Evolutionary conservation across 2,888 invertebrate species (phyloP).

Genomic region (Eustalomyia histrio): DNA sequence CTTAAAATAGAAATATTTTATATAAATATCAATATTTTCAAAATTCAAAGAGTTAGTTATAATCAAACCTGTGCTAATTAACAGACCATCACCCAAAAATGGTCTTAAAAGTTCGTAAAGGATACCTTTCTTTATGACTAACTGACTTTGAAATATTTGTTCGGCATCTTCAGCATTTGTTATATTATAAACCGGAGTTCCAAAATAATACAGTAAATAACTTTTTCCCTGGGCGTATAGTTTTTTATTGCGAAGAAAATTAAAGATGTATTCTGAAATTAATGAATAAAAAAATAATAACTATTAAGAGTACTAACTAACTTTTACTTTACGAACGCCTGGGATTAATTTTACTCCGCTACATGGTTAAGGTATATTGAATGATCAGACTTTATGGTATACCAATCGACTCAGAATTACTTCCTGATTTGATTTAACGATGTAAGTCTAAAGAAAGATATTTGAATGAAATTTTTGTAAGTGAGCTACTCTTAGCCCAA

Average conservation of each 20-base stretch:
- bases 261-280: conserved; percentile 70
- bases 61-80: conserved; percentile 79
- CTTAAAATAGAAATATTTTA: conserved; percentile 65
- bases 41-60: background rate
- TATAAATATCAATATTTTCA: background rate
- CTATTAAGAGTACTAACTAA: too few relatives aligned
- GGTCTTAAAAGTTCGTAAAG: conserved; percentile 80
- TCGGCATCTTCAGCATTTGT: conserved; percentile 81
- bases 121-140: conserved; percentile 80
- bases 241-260: conserved; percentile 65
- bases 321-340: too few relatives aligned
- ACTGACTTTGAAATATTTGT: conserved; percentile 80
- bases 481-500: too few relatives aligned
- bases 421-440: too few relatives aligned
- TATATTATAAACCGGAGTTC: conserved; percentile 73
- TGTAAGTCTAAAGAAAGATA: too few relatives aligned
- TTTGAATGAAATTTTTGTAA: too few relatives aligned
- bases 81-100: conserved; percentile 81
- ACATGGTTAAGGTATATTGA: too few relatives aligned
- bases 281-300: too few relatives aligned
- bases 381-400: too few relatives aligned
- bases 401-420: too few relatives aligned
- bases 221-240: conserved; percentile 71
- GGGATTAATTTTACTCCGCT: too few relatives aligned
- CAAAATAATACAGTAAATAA: conserved; percentile 73